Base-by-base conservation (phyloP, 2,113 vertebrate genomes). In the Haplochromis burtoni region DNA sequence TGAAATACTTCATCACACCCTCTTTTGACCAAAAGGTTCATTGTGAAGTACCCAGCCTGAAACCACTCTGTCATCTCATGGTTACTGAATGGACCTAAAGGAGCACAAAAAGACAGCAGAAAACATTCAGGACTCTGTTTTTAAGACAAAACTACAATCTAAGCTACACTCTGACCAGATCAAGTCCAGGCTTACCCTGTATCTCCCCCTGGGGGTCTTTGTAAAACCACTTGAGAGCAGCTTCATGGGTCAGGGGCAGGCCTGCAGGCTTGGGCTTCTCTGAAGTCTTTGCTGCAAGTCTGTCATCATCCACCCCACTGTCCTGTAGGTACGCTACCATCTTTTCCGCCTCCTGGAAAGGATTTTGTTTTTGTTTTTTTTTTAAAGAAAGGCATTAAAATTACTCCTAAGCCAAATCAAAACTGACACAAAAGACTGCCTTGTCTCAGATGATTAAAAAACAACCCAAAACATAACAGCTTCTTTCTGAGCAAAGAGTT, bases 151-250 rank as follows among this genome's bases (percentile, higher is more conserved):
- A 21, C 1, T 24, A 12, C 10, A 54, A 8, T 73, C 29, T 24
- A 21, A 31, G 6, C 61, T 4, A 47, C 29, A 47, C n/a, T 78
- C 33, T 68, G 3, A 78, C 8, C 24, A 24, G 4, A 19, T 5
- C 10, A 40, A 82, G 21, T 35, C n/a, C 6, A n/a, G 24, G 16
- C 96, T 91, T 94, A 98, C 99, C 99, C 95, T 99, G 99, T 94
- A 99, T 98, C 94, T 99, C 99, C 95, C 99, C 98, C 96, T 99
- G 99, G 11, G 99, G 99, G 92, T 99, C 99, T 97, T 99, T 99
- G 92, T 99, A 99, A 96, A 97, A 99, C 99, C 99, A 99, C 94
- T 99, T 99, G 89, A 99, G 98, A 93, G 99, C 98, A 83, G 98
- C 98, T 91, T 99, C 98, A 0, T 98, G 98, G 31, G 97, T 96